Conservation (phyloP, 2,797 vertebrate genomes). For the Eulemur rubriventer region DNA sequence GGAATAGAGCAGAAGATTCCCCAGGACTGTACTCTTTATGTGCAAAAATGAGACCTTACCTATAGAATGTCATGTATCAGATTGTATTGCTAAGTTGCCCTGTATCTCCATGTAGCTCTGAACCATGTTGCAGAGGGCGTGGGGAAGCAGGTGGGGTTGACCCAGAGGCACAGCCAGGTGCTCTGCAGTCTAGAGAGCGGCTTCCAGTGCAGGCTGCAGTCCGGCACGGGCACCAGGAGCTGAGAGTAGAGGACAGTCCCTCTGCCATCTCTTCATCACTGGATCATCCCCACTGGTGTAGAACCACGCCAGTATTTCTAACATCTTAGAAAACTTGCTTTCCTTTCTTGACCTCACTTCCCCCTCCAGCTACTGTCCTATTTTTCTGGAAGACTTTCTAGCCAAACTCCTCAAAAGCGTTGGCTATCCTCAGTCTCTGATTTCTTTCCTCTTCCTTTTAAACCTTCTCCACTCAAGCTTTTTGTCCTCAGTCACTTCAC, state of each 20-base stretch:
- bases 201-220: not conserved
- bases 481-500: not conserved
- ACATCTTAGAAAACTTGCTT: not conserved
- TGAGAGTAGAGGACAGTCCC: not conserved
- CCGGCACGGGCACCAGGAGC: not conserved
- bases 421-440: not conserved
- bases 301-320: not conserved
- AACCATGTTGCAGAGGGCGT: not conserved
- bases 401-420: not conserved
- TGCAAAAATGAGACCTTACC: not conserved
- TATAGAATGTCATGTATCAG: not conserved
- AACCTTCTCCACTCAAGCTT: not conserved
- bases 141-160: not conserved
- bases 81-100: not conserved
- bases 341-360: not conserved
- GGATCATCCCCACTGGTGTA: not conserved
- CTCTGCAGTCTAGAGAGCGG: not conserved
- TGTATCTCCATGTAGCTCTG: not conserved
- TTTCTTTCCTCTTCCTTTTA: not conserved
- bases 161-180: not conserved
- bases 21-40: not conserved
- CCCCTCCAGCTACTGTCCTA: not conserved
- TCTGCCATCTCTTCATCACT: not conserved
- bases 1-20: not conserved
- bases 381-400: not conserved